Evolutionary conservation across 2,888 invertebrate genomes (phyloP), one percentile per base, ranked within the genome.

Genomic region (Ormyrus rosae): DNA sequence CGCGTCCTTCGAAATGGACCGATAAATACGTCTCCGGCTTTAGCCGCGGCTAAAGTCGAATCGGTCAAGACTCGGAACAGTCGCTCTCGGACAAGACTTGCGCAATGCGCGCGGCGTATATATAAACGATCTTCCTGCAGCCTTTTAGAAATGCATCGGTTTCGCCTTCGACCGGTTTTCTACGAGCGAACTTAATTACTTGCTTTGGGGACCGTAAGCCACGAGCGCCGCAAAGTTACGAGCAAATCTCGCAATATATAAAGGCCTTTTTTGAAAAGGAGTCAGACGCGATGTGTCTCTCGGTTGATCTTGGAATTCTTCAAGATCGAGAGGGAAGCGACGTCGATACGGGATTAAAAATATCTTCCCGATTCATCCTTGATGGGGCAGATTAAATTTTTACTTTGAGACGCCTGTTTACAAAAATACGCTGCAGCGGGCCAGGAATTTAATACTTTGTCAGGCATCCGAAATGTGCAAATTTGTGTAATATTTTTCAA

Each of bases 81-180:
- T 48, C 5, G 53, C 10, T 19, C 10, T 19, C 13, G 46, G 45
- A 60, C 63, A 55, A 73, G 61, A n/a, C 56, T 79, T 73, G 55
- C 73, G 61, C 56, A 79, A 73, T 50, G 19, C 6, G 19, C 19
- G 19, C 19, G 19, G 19, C 2, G 2, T 19, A 55, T 68, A 69
- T 60, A 60, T 72, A 61, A 13, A 79, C 45, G 11, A 73, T 63
- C 68, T 73, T 68, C 73, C 64, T 67, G 73, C 58, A 73, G 48
- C 68, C 19, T 19, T 61, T 79, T 79, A 50, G 67, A 73, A 79
- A 73, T 73, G 79, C 68, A 79, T 68, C 58, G 50, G 68, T 68
- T 67, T 79, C 63, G 61, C 50, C 19, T 55, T 63, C 53, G 61
- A 73, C 73, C 68, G 73, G 68, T 73, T 73, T 34, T 50, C 45